Evolutionary conservation across 1,140 invertebrate species (phyloP), one percentile per base, ranked within the genome.

Genomic region (Brachionus angularis): DNA sequence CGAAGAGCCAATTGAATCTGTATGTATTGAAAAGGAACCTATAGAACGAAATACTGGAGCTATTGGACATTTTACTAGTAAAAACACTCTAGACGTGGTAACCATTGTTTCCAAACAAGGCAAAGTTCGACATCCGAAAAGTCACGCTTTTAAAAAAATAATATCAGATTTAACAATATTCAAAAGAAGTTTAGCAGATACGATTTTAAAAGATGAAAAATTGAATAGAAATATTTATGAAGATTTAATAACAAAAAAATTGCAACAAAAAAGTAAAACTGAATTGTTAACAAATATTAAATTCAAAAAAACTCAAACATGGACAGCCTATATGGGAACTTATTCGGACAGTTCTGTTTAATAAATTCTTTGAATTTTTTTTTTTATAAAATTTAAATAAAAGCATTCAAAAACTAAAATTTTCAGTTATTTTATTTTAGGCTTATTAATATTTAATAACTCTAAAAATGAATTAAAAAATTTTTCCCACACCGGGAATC

Each of bases 251-350:
- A 21, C 27, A 44, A 61, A 61, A 29, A 61, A 61, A 27, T 3
- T 27, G 0, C 10, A 42, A 27, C 44, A 31, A 18, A 21, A 34
- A 21, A 34, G 8, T n/a, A 25, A 12, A 4, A 61, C n/a, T 5
- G 36, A 39, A 42, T 42, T 42, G 12, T 14, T 5, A 44, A 61
- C 42, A n/a, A n/a, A n/a, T n/a, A n/a, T n/a, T n/a, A n/a, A n/a
- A n/a, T n/a, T n/a, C n/a, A n/a, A n/a, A n/a, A n/a, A n/a, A n/a
- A n/a, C n/a, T 14, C 55, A 61, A 42, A 42, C 55, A 33, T 61
- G 55, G 55, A 61, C 42, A 44, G 36, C 21, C 27, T 61, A 61
- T 61, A 42, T 61, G 36, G 55, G 55, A 25, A 39, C 34, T 14
- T 29, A 42, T 44, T 8, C 36, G n/a, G 23, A 61, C 44, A 61